Percentiles rank a stretch among this genome's conserved stretches.
Evolutionary conservation across 2,888 invertebrate species (phyloP).

Genomic region (Cheilosia impressa): DNA sequence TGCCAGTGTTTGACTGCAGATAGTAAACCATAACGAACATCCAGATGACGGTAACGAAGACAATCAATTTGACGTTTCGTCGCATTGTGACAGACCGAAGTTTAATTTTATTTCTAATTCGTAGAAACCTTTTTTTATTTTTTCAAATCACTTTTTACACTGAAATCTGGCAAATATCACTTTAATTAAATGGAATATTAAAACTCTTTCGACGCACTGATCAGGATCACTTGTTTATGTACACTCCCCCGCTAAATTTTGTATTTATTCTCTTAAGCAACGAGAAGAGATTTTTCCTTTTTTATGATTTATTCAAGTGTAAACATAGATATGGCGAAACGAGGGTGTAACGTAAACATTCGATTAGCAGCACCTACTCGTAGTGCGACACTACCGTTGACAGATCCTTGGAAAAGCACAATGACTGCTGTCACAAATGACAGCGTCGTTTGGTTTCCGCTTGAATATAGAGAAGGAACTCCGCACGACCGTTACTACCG

Average conservation of each 20-base stretch:
- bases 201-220: not conserved
- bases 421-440: not conserved
- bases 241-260: slow-evolving; percentile 29
- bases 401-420: slow-evolving; percentile 10
- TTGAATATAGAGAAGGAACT: not conserved
- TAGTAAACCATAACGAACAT: slow-evolving; percentile 84
- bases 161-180: not conserved
- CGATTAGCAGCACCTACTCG: slow-evolving; percentile 12
- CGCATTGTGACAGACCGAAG: slow-evolving; percentile 79
- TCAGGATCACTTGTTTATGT: not conserved
- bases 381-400: not conserved
- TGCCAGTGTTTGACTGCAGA: slow-evolving; percentile 83
- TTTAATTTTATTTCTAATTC: not conserved
- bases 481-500: slow-evolving; percentile 12
- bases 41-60: slow-evolving; percentile 83
- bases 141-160: not conserved
- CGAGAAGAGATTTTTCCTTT: not conserved
- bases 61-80: slow-evolving; percentile 83
- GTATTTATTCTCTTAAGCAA: slow-evolving; percentile 11
- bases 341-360: slow-evolving; percentile 24
- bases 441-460: not conserved
- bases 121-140: not conserved
- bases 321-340: slow-evolving; percentile 47
- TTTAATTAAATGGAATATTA: not conserved
- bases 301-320: slow-evolving; percentile 37